A percentile compares a stretch with the other conserved stretches of the same genome.
These are phyloP conservation scores for Aspidiotus rigidus DNA, from an alignment of 2,888 invertebrate genomes.

Conservation along the genomic window DNA sequence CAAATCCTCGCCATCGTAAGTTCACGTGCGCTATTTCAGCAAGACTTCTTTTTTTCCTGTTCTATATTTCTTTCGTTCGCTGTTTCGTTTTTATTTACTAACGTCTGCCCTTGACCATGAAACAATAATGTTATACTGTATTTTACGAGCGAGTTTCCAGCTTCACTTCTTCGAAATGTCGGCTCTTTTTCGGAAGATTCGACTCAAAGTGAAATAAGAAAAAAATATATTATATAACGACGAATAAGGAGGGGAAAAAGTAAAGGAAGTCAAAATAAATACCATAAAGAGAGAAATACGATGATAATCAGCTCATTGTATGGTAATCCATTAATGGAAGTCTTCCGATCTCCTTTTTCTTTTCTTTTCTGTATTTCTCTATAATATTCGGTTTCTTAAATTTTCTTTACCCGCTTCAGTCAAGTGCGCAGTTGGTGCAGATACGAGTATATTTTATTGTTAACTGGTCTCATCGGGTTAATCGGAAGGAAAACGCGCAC, in stretches of 20 bases:
- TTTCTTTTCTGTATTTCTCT: slow-evolving; percentile 3
- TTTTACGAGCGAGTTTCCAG: slow-evolving; percentile 25
- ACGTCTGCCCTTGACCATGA: slow-evolving; percentile 31
- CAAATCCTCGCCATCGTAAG: too few species aligned
- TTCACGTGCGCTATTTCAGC: too few species aligned
- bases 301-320: slow-evolving; percentile 33
- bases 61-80: too few species aligned
- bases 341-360: slow-evolving; percentile 18
- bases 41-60: too few species aligned
- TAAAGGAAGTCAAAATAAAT: slow-evolving; percentile 8
- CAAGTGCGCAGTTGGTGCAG: slow-evolving; percentile 11
- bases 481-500: slow-evolving; percentile 7
- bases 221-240: not conserved
- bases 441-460: slow-evolving; percentile 23
- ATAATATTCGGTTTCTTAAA: not conserved
- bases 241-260: not conserved
- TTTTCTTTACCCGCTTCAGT: not conserved
- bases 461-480: slow-evolving; percentile 20
- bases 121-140: slow-evolving; percentile 9
- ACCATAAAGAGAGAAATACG: slow-evolving; percentile 17
- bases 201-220: slow-evolving; percentile 14
- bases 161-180: slow-evolving; percentile 27
- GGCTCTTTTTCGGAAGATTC: slow-evolving; percentile 23
- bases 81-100: slow-evolving; percentile 24
- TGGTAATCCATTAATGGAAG: slow-evolving; percentile 33